Conservation (phyloP, 35 echinoderm and acorn worm species). For the Eucidaris tribuloides region DNA sequence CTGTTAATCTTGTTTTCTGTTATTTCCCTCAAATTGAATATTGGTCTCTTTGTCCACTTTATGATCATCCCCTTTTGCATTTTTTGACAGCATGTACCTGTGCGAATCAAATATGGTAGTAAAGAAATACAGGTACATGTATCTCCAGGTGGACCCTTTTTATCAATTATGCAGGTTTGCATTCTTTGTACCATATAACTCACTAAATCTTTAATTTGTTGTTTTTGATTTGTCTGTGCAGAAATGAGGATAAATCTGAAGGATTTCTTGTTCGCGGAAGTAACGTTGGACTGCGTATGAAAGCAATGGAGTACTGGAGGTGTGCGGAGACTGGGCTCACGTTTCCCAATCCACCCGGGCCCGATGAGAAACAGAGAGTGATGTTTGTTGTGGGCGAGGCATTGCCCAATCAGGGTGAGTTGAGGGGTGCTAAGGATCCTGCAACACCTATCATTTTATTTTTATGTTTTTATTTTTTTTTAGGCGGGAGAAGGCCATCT, state of each 20-base stretch:
- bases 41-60: too few relatives aligned
- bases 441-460: too few relatives aligned
- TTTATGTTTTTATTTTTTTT: too few relatives aligned
- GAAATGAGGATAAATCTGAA: slow-evolving; percentile 81
- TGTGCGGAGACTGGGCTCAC: slow-evolving; percentile 64
- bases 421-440: too few relatives aligned
- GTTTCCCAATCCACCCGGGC: neutral
- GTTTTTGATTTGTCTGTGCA: slow-evolving; percentile 5
- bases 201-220: neutral
- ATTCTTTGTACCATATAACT: neutral
- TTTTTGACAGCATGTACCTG: too few relatives aligned
- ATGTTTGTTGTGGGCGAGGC: slow-evolving; percentile 87
- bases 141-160: neutral
- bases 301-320: slow-evolving; percentile 94
- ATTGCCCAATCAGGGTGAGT: slow-evolving; percentile 63
- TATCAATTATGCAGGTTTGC: neutral
- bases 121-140: too few relatives aligned
- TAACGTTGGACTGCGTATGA: slow-evolving; percentile 73
- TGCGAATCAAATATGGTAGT: too few relatives aligned
- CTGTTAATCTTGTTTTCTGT: too few relatives aligned
- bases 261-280: slow-evolving; percentile 78
- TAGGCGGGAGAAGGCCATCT: too few relatives aligned
- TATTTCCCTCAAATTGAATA: too few relatives aligned
- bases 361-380: neutral
- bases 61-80: too few relatives aligned